Percentiles rank a stretch among this genome's conserved stretches.
These are phyloP conservation scores for Nematolebias whitei DNA, from an alignment of 2,113 vertebrate species.

Conservation along the genomic window DNA sequence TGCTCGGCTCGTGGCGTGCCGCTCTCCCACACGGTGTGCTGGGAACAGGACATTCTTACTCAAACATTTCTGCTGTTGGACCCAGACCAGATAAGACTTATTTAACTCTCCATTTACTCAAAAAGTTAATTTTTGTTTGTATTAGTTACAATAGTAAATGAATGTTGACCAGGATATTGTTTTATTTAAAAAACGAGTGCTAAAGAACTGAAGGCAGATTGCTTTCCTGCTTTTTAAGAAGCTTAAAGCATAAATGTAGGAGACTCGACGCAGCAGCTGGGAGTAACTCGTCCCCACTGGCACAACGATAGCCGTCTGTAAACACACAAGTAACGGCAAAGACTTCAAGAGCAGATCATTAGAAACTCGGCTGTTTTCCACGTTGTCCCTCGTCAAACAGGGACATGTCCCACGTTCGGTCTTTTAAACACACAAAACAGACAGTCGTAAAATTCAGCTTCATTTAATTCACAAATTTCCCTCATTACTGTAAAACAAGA, in stretches of 20 bases:
- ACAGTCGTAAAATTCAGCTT: constrained; percentile 31
- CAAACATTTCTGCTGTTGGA: constrained; percentile 28
- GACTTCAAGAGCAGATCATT: constrained; percentile 6
- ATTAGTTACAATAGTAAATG: too few species aligned
- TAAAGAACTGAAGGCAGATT: too few species aligned
- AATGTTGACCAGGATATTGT: neutral
- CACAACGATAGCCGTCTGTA: neutral
- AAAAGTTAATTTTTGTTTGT: too few species aligned
- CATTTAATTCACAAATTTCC: constrained; percentile 41
- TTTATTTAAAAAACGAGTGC: neutral
- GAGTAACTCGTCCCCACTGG: too few species aligned
- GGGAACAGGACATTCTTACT: constrained; percentile 38
- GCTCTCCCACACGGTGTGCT: constrained; percentile 25
- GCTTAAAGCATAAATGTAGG: too few species aligned
- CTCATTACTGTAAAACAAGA: constrained; percentile 6
- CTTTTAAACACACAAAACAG: constrained; percentile 15
- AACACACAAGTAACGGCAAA: neutral
- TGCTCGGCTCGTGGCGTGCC: neutral
- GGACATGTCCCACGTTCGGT: neutral
- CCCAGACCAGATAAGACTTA: neutral
- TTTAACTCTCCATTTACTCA: neutral
- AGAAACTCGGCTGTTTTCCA: neutral
- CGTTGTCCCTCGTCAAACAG: neutral
- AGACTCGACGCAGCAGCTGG: too few species aligned
- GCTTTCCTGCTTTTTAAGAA: too few species aligned